Percentiles rank a stretch among this genome's conserved stretches.
phyloP scores from a whole-genome alignment of 2,888 invertebrate genomes.

The Patella caerulea region DNA sequence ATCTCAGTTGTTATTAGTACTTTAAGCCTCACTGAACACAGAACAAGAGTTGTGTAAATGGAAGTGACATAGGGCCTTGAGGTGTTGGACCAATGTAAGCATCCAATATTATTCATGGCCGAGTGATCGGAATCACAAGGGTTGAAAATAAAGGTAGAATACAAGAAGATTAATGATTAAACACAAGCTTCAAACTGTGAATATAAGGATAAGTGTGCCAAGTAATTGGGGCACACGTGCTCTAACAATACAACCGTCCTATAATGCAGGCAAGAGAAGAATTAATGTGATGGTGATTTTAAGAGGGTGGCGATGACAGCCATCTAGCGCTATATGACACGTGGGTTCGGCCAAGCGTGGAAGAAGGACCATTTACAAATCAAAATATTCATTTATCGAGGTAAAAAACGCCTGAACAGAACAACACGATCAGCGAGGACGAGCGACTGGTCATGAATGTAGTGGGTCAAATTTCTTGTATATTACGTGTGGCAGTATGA shows the following conservation, averaged over 20 bases:
- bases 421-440: background rate
- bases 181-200: background rate
- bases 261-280: background rate
- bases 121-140: background rate
- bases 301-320: background rate
- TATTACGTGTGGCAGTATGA: constrained; percentile 5
- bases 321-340: background rate
- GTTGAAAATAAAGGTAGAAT: background rate
- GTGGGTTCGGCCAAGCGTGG: constrained; percentile 9
- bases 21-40: too few species aligned
- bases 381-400: constrained; percentile 7
- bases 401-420: background rate
- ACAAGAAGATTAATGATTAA: constrained; percentile 6
- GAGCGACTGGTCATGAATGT: constrained; percentile 9
- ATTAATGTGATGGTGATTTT: constrained; percentile 9
- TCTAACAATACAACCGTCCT: background rate
- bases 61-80: constrained; percentile 1
- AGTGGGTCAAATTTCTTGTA: constrained; percentile 6
- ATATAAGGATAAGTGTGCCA: background rate
- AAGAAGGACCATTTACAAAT: constrained; percentile 8
- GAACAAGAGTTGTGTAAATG: too few species aligned
- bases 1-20: too few species aligned
- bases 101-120: too few species aligned
- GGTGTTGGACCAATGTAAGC: background rate
- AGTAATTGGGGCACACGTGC: constrained; percentile 4